Evolutionary conservation across 2,113 vertebrate species (phyloP), one percentile per base, ranked within the genome.

Genomic region (Percina caprodes): DNA sequence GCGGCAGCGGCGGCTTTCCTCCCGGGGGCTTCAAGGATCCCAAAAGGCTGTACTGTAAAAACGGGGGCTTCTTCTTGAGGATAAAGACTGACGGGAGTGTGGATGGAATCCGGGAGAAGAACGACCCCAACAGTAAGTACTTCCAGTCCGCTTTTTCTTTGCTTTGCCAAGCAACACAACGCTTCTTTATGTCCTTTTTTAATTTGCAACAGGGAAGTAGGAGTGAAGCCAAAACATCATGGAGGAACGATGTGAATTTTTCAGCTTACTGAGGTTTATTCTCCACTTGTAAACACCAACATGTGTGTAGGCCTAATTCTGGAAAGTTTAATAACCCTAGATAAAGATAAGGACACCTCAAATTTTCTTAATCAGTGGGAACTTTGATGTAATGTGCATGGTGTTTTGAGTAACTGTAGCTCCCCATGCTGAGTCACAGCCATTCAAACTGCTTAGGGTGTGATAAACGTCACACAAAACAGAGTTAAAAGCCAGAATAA

Each of bases 11-110:
- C 51, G 92, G 96, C 55, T 98, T 98, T 59, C 93, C 97, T 1
- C 95, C 97, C 0, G 97, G 97, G 7, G 94, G 92, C 92, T 99
- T 97, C 90, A 99, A 96, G 93, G 98, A 99, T 13, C 97, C 98
- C 81, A 99, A 99, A 79, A 90, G 97, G 66, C 95, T 99, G 5
- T 99, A 99, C 93, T 99, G 97, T 90, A 99, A 99, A 82, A 99
- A 99, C 87, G 98, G 98, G 6, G 98, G 98, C 82, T 99, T 96
- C 92, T 99, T 99, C 91, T 88, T 99, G 84, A 95, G 98, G 93
- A 98, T 99, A 79, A 95, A 93, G 74, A 94, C 97, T 23, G 97
- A 99, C 80, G 98, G 98, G 21, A 93, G 94, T 39, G 97, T 99
- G 93, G 97, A 99, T 59, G 98, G 98, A 23, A 96, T 96, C 82